Conservation (phyloP, 64 coral and sea anemone species). For the Pocillopora damicornis region DNA sequence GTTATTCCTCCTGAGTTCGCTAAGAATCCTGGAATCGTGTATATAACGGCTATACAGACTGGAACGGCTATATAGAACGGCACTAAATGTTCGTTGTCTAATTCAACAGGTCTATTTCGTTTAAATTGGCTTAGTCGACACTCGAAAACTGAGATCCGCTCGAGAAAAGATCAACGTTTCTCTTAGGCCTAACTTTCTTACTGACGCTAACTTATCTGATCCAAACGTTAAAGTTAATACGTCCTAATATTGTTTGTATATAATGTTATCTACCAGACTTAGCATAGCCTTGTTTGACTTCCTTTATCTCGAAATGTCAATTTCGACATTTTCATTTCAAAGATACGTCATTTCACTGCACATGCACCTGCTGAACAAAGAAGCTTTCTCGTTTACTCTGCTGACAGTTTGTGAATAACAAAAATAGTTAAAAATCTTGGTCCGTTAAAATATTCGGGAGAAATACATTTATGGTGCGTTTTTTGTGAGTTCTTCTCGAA, state of each 20-base stretch:
- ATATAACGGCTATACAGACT: too few species aligned
- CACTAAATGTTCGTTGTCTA: too few species aligned
- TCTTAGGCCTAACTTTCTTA: too few species aligned
- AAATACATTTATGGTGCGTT: conserved; percentile 20
- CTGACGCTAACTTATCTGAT: too few species aligned
- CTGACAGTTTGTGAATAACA: background rate
- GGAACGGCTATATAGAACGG: too few species aligned
- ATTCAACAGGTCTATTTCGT: too few species aligned
- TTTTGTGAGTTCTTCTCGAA: background rate
- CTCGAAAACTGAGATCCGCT: too few species aligned
- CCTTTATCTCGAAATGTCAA: background rate
- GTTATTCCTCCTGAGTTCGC: too few species aligned
- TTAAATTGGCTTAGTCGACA: too few species aligned
- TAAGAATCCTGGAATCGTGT: too few species aligned
- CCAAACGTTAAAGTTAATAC: too few species aligned
- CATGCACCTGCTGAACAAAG: background rate
- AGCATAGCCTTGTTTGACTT: background rate
- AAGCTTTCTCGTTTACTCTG: background rate
- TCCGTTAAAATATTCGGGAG: conserved; percentile 21
- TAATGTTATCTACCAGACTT: background rate
- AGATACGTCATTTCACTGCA: background rate
- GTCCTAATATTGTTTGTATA: background rate
- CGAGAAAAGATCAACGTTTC: too few species aligned
- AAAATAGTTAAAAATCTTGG: background rate
- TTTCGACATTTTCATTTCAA: background rate